Evolutionary conservation across 2,113 vertebrate genomes (phyloP), one percentile per base, ranked within the genome.

Genomic region (Corythoichthys haematopterus): DNA sequence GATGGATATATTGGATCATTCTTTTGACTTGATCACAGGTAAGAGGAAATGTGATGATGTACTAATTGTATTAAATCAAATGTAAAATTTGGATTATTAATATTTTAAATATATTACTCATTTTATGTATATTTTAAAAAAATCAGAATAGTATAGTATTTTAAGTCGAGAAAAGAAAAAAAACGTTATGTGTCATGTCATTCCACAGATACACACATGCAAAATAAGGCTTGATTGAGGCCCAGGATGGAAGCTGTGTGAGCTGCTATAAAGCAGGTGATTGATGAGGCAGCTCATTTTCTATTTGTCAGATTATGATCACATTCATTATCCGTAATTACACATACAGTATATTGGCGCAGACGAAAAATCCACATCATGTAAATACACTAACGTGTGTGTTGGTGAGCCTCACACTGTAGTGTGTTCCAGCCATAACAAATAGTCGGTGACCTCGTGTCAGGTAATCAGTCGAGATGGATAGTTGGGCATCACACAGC

Each of bases 241-340:
- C 53, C 2, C 2, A 2, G 28, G 33, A 16, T 11, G 20, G 66
- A 48, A 0, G 1, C 20, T 58, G 70, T 47, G 16, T 64, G 65
- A 46, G 51, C 50, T 14, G 55, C 13, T 57, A 12, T 36, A 57
- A 57, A 64, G 66, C 61, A n/a, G 8, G 43, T 69, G 75, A 78
- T 66, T 78, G 68, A 80, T 73, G 77, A 84, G 64, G 66, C 47
- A 53, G n/a, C 70, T 80, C 70, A 53, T 67, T 78, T 78, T 72
- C 64, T 52, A 72, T 75, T 69, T 74, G 69, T 35, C 58, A 70
- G 63, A 35, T 33, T 46, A 11, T 15, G 48, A 80, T 73, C 38
- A 68, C 45, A 56, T 8, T 53, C 65, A 16, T 67, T 61, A 63
- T 60, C 37, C 43, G 37, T 65, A 70, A 74, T 76, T 70, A 70